Base-by-base conservation (phyloP, 2,113 vertebrate species). In the Petrocephalus microphthalmus region DNA sequence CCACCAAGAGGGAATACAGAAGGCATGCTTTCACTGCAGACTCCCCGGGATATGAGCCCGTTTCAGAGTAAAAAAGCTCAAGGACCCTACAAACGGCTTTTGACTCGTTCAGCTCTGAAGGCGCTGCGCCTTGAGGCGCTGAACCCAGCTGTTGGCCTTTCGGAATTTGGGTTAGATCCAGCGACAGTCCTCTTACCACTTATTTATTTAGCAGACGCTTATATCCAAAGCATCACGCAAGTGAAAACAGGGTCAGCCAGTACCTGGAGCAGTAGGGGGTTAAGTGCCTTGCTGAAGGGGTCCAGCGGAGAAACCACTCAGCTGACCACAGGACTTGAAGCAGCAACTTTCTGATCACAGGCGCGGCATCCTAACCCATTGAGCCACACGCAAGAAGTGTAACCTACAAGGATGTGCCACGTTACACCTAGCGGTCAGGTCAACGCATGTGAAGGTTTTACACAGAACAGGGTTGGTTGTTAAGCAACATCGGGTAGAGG, bases 1-100 rank as follows among this genome's bases (percentile, higher is more conserved):
- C 88, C 0, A 22, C 89, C 88, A 49, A 91, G 56, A 64, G 47
- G 85, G 81, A 90, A 90, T 71, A 85, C 89, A 89, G 15, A 56
- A 91, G 87, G 0, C 0, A 82, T 11, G 8, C 67, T 90, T 88
- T 67, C 82, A 87, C 0, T 0, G 89, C 81, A 54, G 53, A 51
- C 82, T 89, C n/a, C 89, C 0, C 0, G 74, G 89, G 42, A 87
- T 0, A 0, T 19, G 88, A 74, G 53, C 25, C 5, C 54, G 25
- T 0, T 85, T 45, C 81, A 13, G 88, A 47, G 53, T 90, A 64
- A 71, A 67, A 67, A 29, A 22, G 84, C 78, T 22, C 53, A 25
- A 45, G 2, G 29, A 7, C 67, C 7, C 86, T 2, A 51, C 13
- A 25, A 42, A 20, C 22, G 19, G 33, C 54, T n/a, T 52, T 45